Evolutionary conservation across 2,797 vertebrate genomes (phyloP), one percentile per base, ranked within the genome.

Genomic region (Trichosurus vulpecula): DNA sequence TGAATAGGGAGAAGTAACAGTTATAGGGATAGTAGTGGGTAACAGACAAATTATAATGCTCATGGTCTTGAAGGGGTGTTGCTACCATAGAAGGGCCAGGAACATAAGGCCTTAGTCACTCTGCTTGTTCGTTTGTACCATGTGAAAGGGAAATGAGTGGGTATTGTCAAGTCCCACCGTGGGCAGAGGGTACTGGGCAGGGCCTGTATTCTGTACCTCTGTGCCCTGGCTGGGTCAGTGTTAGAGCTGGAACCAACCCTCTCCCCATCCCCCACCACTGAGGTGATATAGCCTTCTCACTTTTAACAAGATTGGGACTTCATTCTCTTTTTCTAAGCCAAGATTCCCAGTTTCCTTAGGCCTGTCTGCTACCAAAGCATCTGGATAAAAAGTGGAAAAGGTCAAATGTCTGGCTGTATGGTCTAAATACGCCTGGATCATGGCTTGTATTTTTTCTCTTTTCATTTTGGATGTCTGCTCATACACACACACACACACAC

Each of bases 351-450:
- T 94, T 5, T 91, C 53, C 19, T 52, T 1, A 89, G 66, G 90
- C 56, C n/a, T 51, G n/a, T 90, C 31, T 90, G 19, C 93, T 61
- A 91, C 5, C 91, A 74, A 90, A 56, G 92, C 61, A 66, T 51
- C 29, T 52, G 35, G 41, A 54, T 54, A 55, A 54, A 90, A 92
- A 93, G 13, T 90, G 52, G 93, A 91, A 94, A 51, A 95, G 47
- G 29, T 56, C 30, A 10, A 54, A 74, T 97, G 89, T n/a, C 19
- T 52, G 41, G 12, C 94, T 35, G 47, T 94, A 87, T 58, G 52
- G 11, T 16, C 47, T 47, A 92, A 0, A 2, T 5, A 25, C 52
- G 12, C 1, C 19, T 29, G 16, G n/a, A 41, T 93, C 54, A 53
- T 66, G 47, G 16, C 51, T 90, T 53, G 52, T 4, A n/a, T n/a